Percentiles rank a stretch among this genome's conserved stretches.
These are phyloP conservation scores for Xerus rutilus DNA, from an alignment of 2,797 vertebrate genomes.

Conservation along the genomic window DNA sequence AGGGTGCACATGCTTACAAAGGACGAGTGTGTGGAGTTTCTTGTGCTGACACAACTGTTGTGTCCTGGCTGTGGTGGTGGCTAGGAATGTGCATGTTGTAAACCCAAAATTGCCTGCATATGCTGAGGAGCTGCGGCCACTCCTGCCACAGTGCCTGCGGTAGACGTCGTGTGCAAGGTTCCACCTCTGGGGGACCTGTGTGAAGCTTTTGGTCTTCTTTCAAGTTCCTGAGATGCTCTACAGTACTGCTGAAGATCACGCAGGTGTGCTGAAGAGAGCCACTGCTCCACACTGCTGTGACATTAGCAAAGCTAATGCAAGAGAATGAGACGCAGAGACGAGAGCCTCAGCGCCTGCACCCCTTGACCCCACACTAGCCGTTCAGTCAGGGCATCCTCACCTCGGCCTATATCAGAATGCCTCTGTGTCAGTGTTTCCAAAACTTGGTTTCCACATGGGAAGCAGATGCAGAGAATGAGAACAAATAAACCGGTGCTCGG, in stretches of 20 bases:
- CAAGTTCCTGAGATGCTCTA: not conserved
- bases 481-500: not conserved
- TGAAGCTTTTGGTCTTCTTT: not conserved
- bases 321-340: not conserved
- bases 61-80: not conserved
- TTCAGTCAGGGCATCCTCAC: not conserved
- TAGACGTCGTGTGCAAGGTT: too few species aligned
- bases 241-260: too few species aligned
- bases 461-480: not conserved
- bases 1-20: not conserved
- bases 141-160: too few species aligned
- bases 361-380: not conserved
- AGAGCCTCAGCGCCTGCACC: too few species aligned
- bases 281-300: not conserved
- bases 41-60: not conserved
- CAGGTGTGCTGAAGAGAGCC: not conserved
- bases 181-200: not conserved
- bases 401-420: not conserved
- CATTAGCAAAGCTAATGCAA: not conserved
- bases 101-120: fast-evolving
- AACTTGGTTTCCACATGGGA: too few species aligned
- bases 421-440: not conserved
- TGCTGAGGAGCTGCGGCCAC: too few species aligned
- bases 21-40: not conserved
- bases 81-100: not conserved